phyloP scores from a whole-genome alignment of 2,888 invertebrate genomes.

The Patella ulyssiponensis region DNA sequence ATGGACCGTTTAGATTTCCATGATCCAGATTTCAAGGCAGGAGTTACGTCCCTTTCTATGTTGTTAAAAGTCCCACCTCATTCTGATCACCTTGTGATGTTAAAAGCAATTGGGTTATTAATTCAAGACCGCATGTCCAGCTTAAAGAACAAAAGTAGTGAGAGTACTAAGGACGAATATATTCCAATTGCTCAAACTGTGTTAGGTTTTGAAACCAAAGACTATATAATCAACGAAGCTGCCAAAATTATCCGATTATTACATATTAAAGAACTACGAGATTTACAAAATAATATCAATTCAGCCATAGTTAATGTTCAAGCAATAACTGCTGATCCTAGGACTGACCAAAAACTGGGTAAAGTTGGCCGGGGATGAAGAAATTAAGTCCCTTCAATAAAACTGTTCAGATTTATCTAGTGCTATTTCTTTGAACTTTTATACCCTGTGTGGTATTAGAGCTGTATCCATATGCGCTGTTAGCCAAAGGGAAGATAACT shows the following conservation, averaged over 20 bases:
- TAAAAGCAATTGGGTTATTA: constrained; percentile 74
- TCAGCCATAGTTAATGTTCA: constrained; percentile 94
- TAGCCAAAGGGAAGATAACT: too few species aligned
- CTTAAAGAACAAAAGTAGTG: neutral
- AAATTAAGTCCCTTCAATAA: neutral
- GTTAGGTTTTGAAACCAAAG: constrained; percentile 79
- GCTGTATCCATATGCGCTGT: too few species aligned
- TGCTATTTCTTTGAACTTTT: too few species aligned
- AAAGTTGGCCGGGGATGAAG: constrained; percentile 81
- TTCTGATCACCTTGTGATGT: constrained; percentile 83
- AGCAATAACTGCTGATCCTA: constrained; percentile 93
- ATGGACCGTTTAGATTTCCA: constrained; percentile 75
- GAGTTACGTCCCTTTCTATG: constrained; percentile 84
- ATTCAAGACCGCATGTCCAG: neutral
- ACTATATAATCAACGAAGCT: constrained; percentile 69
- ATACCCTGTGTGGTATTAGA: too few species aligned
- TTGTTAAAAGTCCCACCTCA: constrained; percentile 86
- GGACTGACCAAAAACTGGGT: constrained; percentile 94
- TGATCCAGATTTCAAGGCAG: constrained; percentile 85
- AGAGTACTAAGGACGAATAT: constrained; percentile 40
- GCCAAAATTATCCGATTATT: constrained; percentile 85
- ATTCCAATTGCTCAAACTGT: constrained; percentile 80
- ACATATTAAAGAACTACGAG: constrained; percentile 87
- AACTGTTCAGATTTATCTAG: too few species aligned
- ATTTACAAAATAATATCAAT: constrained; percentile 93